Base-by-base conservation (phyloP, 2,888 invertebrate species). In the Erynnis tages region DNA sequence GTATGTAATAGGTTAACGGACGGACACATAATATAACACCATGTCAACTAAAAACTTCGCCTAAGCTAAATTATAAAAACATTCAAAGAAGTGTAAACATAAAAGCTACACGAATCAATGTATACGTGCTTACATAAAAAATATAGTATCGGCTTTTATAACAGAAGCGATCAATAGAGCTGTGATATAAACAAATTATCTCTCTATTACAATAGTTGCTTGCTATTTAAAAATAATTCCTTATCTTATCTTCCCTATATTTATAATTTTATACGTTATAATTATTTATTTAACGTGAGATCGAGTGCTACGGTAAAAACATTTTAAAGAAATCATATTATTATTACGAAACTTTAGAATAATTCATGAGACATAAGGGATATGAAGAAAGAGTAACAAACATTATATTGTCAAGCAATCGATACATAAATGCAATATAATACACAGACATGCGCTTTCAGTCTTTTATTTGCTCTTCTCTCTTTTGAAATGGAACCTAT, bases 381-480 rank as follows among this genome's bases (percentile, higher is more conserved):
- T 11, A 4, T 10, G 11, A 2, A n/a, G 6, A 41, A 29, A 3
- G 1, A n/a, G 8, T 10, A 10, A 8, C 2, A 29, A 30, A 30
- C 7, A 16, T 41, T 21, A 19, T 10, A 16, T 41, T 21, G 16
- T 4, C 13, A 43, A 44, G 45, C 45, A 34, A 16, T 35, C 40
- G 13, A 38, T 45, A 56, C 30, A 30, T 55, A 60, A 58, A 56
- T 57, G 50, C 57, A 54, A 54, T 32, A 53, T 3, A 45, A 47
- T 56, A 44, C 21, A 50, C 35, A 53, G 56, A 59, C 55, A 75
- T 72, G 70, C 55, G 57, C 62, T 63, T 61, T 82, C 82, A 82
- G 82, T 82, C 82, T 82, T 82, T 73, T 76, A 61, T 71, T 77
- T 79, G 60, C 38, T 37, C 30, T 43, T 37, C 19, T 41, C 10